Evolutionary conservation across 1,140 invertebrate species (phyloP).

Genomic region (Sycophaga agraensis): DNA sequence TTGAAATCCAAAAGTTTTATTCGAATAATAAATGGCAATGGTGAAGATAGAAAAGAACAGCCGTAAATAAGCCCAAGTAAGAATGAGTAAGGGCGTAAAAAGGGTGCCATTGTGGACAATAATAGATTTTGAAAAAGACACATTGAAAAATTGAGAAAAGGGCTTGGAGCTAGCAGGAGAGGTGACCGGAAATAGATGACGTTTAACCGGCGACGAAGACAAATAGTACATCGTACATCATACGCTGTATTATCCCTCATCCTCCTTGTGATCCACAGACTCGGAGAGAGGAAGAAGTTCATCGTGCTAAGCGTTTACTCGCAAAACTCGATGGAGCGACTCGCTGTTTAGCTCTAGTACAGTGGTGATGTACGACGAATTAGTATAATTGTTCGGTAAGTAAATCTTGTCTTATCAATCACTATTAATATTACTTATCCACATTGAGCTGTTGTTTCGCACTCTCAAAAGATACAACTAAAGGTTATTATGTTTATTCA

Average conservation of each 20-base stretch:
- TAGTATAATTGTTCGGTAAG: not conserved
- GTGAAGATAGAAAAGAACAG: not conserved
- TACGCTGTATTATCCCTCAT: not conserved
- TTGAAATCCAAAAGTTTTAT: too few species aligned
- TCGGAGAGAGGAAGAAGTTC: not conserved
- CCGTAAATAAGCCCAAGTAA: too few species aligned
- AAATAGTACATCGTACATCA: conserved; percentile 33
- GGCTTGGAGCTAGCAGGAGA: not conserved
- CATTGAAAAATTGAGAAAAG: conserved; percentile 29
- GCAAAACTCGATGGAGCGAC: not conserved
- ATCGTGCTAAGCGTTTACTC: not conserved
- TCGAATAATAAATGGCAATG: too few species aligned
- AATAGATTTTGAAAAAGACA: conserved; percentile 32
- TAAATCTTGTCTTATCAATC: too few species aligned
- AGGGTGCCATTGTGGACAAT: conserved; percentile 4
- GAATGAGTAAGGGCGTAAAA: not conserved
- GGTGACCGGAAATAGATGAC: conserved; percentile 33
- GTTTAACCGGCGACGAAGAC: conserved; percentile 33
- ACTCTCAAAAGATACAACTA: too few species aligned
- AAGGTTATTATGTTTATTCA: too few species aligned
- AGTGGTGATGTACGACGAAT: not conserved
- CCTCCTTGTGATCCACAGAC: not conserved
- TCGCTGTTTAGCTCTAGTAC: too few species aligned
- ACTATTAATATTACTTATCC: too few species aligned
- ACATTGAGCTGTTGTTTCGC: too few species aligned